These are phyloP conservation scores for Muscicapa comitata DNA, from an alignment of 2,797 vertebrate species.

Conservation along the genomic window DNA sequence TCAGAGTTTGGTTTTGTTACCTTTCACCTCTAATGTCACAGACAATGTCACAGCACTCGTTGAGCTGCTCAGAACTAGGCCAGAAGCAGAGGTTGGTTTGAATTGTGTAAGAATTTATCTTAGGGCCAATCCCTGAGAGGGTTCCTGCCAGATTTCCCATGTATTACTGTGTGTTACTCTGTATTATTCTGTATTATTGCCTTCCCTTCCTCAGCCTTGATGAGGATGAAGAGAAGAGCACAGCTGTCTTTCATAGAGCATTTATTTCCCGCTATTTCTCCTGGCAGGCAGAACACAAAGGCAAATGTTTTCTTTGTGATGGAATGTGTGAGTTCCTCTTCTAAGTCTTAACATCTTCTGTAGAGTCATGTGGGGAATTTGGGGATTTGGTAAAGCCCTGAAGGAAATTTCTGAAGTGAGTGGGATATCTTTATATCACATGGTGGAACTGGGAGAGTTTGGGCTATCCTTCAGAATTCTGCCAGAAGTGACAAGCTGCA, in stretches of 20 bases:
- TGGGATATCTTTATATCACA: not conserved
- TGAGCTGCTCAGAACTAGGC: not conserved
- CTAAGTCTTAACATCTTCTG: not conserved
- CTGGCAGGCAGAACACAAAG: not conserved
- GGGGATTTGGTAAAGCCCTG: not conserved
- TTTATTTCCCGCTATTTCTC: not conserved
- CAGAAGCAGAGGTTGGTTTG: not conserved
- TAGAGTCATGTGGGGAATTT: not conserved
- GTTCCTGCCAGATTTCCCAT: not conserved
- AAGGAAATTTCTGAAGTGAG: not conserved
- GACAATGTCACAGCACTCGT: rapidly evolving
- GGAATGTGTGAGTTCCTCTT: not conserved
- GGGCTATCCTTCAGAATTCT: not conserved
- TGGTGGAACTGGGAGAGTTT: not conserved
- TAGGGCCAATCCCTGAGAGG: not conserved
- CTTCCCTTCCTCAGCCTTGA: not conserved
- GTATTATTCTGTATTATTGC: not conserved
- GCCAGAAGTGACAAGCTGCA: not conserved
- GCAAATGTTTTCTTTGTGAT: not conserved
- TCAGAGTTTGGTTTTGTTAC: not conserved
- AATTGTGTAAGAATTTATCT: not conserved
- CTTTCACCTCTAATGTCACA: not conserved
- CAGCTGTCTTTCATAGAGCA: rapidly evolving
- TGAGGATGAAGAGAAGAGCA: not conserved
- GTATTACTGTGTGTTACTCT: too few species aligned